Base-by-base conservation (phyloP, 2,113 vertebrate species). In the Porphyrio hochstetteri region DNA sequence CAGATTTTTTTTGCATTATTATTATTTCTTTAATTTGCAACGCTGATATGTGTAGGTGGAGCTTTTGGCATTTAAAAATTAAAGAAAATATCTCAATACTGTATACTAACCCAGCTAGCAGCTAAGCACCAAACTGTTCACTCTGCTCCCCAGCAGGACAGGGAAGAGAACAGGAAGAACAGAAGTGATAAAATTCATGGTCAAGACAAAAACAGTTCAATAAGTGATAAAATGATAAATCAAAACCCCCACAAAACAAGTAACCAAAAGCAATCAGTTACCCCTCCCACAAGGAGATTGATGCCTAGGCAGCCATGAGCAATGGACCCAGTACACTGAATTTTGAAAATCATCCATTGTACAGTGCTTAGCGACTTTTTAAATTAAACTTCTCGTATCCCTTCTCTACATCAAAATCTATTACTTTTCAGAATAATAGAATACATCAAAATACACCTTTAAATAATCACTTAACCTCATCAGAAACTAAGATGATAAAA, bases 281-380 rank as follows among this genome's bases (percentile, higher is more conserved):
- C 2, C 23, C 2, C 1, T 35, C 28, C 12, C 17, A 44, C 11
- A 76, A 55, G 33, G 40, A 61, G 11, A 31, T 7, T 0, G 1
- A 55, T 23, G n/a, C 4, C 24, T 24, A 21, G 21, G 2, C 5
- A 83, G 8, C 33, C 50, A 40, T 56, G 14, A 70, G 18, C 23
- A 71, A 57, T 15, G 36, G 21, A 52, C 9, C 2, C 14, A 67
- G 21, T 13, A 63, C 13, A 38, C 10, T 48, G 59, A 55, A 83
- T 38, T 52, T 60, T 68, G 23, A 64, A 85, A 59, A 64, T 36
- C 31, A 90, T 21, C 7, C 21, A 19, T 27, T 24, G 29, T 44
- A 3, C 16, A 65, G 18, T 33, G 23, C 23, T 82, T 21, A 74
- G 13, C 0, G 0, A 61, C 20, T 20, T 88, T 83, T 31, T 2